phyloP scores from a whole-genome alignment of 1,140 invertebrate genomes.

The Drosophila jambulina region DNA sequence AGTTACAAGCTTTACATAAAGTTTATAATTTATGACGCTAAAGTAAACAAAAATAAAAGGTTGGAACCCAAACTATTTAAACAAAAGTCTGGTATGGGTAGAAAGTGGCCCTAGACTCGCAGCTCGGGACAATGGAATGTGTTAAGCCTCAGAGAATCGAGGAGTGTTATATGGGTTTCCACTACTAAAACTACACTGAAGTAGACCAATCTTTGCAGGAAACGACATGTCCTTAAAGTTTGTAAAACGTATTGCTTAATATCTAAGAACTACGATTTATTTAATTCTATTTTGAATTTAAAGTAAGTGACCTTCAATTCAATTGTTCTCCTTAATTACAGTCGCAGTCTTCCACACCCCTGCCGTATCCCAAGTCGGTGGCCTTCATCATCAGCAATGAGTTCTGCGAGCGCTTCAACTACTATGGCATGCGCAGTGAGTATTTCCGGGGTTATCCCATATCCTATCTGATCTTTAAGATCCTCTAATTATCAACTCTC shows the following conservation, averaged over 20 bases:
- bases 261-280: not conserved
- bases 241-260: conserved; percentile 3
- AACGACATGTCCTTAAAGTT: conserved; percentile 10
- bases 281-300: not conserved
- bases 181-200: not conserved
- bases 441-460: conserved; percentile 33
- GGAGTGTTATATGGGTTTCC: not conserved
- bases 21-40: conserved; percentile 1
- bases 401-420: conserved; percentile 98
- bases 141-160: not conserved
- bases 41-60: not conserved
- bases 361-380: conserved; percentile 92
- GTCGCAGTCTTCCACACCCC: not conserved
- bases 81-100: conserved; percentile 5
- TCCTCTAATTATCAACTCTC: not conserved
- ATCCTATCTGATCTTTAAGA: not conserved
- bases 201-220: conserved; percentile 24
- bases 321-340: conserved; percentile 16
- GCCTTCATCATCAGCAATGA: conserved; percentile 98
- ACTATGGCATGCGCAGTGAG: conserved; percentile 98
- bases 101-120: conserved; percentile 16
- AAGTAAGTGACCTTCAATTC: not conserved
- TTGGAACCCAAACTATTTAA: not conserved
- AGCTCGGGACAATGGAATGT: not conserved
- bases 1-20: conserved; percentile 16